These are phyloP conservation scores for Alosa sapidissima DNA, from an alignment of 2,797 vertebrate species.

Conservation along the genomic window DNA sequence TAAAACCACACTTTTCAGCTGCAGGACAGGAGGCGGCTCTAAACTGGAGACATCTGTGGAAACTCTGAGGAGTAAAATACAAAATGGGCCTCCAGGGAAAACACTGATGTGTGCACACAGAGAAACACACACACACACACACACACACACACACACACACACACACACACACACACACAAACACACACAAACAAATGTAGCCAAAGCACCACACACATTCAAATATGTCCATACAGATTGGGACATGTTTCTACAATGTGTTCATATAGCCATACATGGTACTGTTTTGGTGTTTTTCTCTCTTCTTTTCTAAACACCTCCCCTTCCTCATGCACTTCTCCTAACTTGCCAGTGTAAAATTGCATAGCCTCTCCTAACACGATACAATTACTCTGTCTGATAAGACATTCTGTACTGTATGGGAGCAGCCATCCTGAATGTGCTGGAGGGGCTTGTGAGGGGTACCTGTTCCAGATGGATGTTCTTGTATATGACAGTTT, in stretches of 20 bases:
- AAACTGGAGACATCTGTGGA: constrained; percentile 5
- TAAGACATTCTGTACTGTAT: neutral
- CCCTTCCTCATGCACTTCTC: neutral
- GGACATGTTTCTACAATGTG: neutral
- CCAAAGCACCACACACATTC: neutral
- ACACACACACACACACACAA: neutral
- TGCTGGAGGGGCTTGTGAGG: neutral
- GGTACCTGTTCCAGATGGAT: constrained; percentile 94
- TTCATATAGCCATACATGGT: neutral
- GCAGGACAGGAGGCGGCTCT: neutral
- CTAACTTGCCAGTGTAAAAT: neutral
- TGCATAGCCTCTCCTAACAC: neutral
- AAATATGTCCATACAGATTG: too few species aligned
- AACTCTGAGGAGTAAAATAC: neutral
- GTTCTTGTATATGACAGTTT: constrained; percentile 99
- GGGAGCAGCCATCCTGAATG: constrained; percentile 2
- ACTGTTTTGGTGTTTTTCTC: neutral
- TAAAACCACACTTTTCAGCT: neutral
- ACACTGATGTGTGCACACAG: neutral
- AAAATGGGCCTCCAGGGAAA: neutral
- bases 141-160: neutral
- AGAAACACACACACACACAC: neutral
- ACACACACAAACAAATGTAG: neutral
- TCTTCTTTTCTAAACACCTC: neutral
- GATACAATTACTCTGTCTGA: neutral